Evolutionary conservation across 2,113 vertebrate genomes (phyloP), one percentile per base, ranked within the genome.

Genomic region (Brachyhypopomus gauderio): DNA sequence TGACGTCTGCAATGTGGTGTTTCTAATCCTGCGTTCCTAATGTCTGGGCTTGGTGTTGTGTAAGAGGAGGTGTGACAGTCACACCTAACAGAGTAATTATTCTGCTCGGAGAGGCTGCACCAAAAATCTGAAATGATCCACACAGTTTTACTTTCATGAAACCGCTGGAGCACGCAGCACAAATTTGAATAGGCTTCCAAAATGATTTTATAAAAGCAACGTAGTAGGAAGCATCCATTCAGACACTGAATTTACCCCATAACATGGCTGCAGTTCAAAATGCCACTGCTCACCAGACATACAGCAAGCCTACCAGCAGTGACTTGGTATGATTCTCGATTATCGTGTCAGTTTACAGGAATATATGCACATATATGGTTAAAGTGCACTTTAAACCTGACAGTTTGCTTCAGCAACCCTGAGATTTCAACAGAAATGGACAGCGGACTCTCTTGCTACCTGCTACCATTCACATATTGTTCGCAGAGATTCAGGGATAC

Each of bases 131-230:
- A 66, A 66, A 66, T 34, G 25, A 38, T 41, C 66, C 41, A 38
- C 66, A 70, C n/a, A 41, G 38, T 41, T 70, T 70, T 70, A 70
- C 66, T 70, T 70, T 41, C 36, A 70, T 38, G 66, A 70, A 70
- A 70, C 16, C 17, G n/a, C 66, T n/a, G 20, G 5, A 1, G 27
- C 64, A 67, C 64, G 16, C 63, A 4, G 14, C 64, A 36, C 34
- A 22, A n/a, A 36, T 38, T n/a, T 20, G 34, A 8, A 38, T 34
- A 19, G 4, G 38, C 34, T 70, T 70, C 30, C 30, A 5, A 34
- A 70, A 23, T 17, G 38, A 70, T 70, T 41, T 70, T 22, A 34
- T 22, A 70, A 22, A 41, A 70, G 34, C 20, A 41, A 41, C n/a
- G 5, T 22, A 41, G 38, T 70, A 70, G 3, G 38, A n/a, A 70